Evolutionary conservation across 2,888 invertebrate genomes (phyloP).

Genomic region (Palloptera scutellata): DNA sequence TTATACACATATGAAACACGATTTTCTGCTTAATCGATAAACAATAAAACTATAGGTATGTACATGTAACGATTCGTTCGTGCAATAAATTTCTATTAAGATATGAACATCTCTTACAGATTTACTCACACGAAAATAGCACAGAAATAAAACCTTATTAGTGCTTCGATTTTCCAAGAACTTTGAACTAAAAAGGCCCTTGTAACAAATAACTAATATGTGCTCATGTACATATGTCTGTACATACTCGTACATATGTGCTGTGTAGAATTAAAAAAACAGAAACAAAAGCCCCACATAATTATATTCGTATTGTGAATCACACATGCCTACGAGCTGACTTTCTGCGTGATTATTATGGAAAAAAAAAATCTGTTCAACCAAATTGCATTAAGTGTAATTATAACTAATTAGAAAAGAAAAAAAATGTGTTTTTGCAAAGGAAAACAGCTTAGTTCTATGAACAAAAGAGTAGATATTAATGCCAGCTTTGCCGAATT

Average conservation of each 20-base stretch:
- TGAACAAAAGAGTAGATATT: no score
- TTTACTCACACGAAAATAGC: background rate
- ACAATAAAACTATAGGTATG: background rate
- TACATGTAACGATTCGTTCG: background rate
- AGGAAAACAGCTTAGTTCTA: background rate
- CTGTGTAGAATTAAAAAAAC: conserved; percentile 12
- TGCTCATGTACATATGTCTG: conserved; percentile 1
- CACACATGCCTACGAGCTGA: conserved; percentile 10
- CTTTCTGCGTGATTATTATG: conserved; percentile 3
- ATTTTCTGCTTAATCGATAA: background rate
- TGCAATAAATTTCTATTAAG: background rate
- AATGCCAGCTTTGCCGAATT: no score
- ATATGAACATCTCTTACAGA: background rate
- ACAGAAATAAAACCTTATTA: background rate
- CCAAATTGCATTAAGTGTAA: conserved; percentile 61
- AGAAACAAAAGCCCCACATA: conserved; percentile 12
- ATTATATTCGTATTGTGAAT: conserved; percentile 35
- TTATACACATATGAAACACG: no score
- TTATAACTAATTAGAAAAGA: conserved; percentile 58
- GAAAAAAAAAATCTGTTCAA: conserved; percentile 27
- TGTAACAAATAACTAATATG: conserved; percentile 36
- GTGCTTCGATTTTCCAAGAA: conserved; percentile 20
- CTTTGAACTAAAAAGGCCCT: conserved; percentile 34
- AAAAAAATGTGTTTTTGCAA: conserved; percentile 35
- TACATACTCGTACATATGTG: conserved; percentile 8